Evolutionary conservation across 92 coral and sea anemone species (phyloP).

Genomic region (Micromussa lordhowensis): DNA sequence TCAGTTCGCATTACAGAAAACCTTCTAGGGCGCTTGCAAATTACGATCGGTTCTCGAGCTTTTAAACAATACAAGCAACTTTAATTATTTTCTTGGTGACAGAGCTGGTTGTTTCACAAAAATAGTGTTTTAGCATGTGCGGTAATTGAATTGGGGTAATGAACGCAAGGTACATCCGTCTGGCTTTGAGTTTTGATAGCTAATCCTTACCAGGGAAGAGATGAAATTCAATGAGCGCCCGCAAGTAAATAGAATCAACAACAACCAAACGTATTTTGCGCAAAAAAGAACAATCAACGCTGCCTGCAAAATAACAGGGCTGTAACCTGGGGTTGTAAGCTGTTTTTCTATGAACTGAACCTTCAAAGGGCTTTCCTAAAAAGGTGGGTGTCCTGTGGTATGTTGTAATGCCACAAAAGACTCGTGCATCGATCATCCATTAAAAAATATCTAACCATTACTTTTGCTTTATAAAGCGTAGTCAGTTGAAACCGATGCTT

Average conservation of each 20-base stretch:
- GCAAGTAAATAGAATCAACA: not conserved
- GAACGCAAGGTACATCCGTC: no score
- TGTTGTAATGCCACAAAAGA: not conserved
- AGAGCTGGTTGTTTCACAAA: no score
- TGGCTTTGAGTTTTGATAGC: no score
- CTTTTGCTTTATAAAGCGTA: conserved; percentile 33
- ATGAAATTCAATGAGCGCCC: not conserved
- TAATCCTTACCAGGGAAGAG: conserved; percentile 16
- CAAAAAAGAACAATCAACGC: not conserved
- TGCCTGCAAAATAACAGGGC: not conserved
- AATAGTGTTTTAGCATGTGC: no score
- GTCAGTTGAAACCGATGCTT: conserved; percentile 54
- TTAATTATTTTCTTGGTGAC: no score
- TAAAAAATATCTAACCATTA: conserved; percentile 2
- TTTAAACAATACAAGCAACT: no score
- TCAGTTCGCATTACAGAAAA: no score
- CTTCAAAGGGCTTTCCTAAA: conserved; percentile 4
- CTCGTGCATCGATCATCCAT: conserved; percentile 13
- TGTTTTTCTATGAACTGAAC: not conserved
- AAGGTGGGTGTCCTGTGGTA: conserved; percentile 1
- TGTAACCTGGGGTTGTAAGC: not conserved
- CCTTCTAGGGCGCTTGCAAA: no score
- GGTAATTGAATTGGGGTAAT: no score
- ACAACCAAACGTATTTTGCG: conserved; percentile 4
- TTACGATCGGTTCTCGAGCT: no score